phyloP scores from a whole-genome alignment of 2,113 vertebrate genomes.

The Acrocephalus arundinaceus region DNA sequence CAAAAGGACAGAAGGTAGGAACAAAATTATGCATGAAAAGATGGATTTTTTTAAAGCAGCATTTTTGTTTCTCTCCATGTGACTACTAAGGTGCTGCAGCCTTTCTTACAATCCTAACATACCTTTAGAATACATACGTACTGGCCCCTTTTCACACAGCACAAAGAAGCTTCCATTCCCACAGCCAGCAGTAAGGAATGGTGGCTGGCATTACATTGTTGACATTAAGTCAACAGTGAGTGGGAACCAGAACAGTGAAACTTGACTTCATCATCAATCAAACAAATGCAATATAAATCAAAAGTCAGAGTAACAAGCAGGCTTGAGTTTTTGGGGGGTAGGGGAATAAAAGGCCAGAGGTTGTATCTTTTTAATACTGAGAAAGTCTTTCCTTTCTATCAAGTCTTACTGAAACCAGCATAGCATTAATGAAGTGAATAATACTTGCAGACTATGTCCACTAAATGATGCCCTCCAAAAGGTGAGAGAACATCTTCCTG shows the following conservation, averaged over 20 bases:
- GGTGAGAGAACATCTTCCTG: neutral
- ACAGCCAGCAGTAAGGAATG: neutral
- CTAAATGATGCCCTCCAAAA: neutral
- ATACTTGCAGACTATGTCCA: neutral
- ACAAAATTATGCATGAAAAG: neutral
- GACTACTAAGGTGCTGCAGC: neutral
- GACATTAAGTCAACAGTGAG: neutral
- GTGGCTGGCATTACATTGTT: neutral
- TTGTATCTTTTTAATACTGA: neutral
- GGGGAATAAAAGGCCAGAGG: neutral
- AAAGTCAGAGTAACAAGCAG: neutral
- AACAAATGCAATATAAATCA: neutral
- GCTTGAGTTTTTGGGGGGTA: neutral
- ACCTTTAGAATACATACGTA: neutral
- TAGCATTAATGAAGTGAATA: neutral
- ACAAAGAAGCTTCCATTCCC: neutral
- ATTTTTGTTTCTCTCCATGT: neutral
- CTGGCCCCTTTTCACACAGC: neutral
- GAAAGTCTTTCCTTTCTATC: neutral
- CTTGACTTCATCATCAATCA: neutral
- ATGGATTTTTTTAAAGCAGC: neutral
- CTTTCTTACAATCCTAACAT: neutral
- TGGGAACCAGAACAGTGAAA: neutral
- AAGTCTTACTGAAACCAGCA: neutral
- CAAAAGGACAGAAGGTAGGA: conserved; percentile 91